These are phyloP conservation scores for Hormiphora californensis DNA, from an alignment of 37 sponge, comb jelly and placozoan genomes.

Conservation along the genomic window DNA sequence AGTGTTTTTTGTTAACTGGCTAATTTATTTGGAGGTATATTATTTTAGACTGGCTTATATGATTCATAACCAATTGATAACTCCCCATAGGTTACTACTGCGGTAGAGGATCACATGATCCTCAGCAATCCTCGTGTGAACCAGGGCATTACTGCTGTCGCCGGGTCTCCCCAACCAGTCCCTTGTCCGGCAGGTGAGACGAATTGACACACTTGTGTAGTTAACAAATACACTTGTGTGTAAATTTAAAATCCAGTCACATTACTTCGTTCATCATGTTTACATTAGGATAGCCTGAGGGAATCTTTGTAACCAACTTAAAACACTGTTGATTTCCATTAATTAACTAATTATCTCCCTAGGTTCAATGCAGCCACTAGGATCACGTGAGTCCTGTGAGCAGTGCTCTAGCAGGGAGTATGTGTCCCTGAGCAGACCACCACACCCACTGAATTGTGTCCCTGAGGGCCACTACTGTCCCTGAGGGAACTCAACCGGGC, in stretches of 20 bases:
- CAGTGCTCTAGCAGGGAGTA: background rate
- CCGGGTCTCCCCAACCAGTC: background rate
- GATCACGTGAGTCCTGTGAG: background rate
- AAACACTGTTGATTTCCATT: too few relatives aligned
- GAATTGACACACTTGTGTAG: too few relatives aligned
- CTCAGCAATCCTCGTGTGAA: background rate
- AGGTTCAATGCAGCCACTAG: background rate
- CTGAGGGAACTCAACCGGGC: background rate
- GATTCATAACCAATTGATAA: background rate
- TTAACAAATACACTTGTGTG: too few relatives aligned
- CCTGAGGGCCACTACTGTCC: conserved; percentile 28
- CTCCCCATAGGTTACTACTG: conserved; percentile 53
- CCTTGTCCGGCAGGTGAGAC: background rate
- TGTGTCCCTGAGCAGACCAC: background rate
- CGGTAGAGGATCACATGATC: background rate
- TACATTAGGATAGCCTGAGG: too few relatives aligned
- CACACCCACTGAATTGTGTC: background rate
- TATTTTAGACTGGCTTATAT: background rate
- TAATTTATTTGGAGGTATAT: too few relatives aligned
- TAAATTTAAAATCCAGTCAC: too few relatives aligned
- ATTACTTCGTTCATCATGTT: too few relatives aligned
- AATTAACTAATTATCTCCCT: too few relatives aligned
- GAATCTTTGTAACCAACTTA: too few relatives aligned
- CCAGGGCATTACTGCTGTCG: background rate
- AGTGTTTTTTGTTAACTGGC: too few relatives aligned